Percentiles rank a stretch among this genome's conserved stretches.
These are phyloP conservation scores for Prietella phreatophila DNA, from an alignment of 2,113 vertebrate genomes.

Conservation along the genomic window DNA sequence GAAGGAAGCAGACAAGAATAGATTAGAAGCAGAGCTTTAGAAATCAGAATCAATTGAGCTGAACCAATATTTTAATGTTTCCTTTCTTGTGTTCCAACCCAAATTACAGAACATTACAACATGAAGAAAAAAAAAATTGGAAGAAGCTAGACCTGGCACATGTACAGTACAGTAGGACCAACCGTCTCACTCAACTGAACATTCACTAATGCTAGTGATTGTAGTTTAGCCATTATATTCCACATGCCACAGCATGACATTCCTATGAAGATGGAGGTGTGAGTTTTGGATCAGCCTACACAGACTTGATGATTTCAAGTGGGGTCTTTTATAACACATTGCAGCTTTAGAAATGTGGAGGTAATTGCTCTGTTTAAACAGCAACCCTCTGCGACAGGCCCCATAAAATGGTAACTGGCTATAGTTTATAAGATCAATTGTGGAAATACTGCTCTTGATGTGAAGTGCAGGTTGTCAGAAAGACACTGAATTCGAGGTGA, in stretches of 20 bases:
- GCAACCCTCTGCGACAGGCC: not conserved
- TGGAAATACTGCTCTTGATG: not conserved
- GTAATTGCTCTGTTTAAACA: not conserved
- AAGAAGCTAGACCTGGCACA: not conserved
- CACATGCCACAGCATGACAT: not conserved
- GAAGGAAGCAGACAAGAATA: not conserved
- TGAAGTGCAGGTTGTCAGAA: not conserved
- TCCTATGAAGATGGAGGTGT: not conserved
- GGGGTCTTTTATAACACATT: not conserved
- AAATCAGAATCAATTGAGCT: not conserved
- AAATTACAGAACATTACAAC: not conserved
- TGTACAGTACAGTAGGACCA: not conserved
- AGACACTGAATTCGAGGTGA: not conserved
- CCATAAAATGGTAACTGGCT: not conserved
- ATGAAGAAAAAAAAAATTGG: not conserved
- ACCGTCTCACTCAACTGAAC: not conserved
- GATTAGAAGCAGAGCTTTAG: not conserved
- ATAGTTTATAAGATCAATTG: not conserved
- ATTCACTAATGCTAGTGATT: not conserved
- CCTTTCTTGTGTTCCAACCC: not conserved
- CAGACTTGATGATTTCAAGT: not conserved
- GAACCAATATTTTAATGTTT: not conserved
- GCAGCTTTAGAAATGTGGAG: not conserved
- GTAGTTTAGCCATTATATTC: not conserved
- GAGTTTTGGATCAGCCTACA: not conserved